Evolutionary conservation across 2,113 vertebrate species (phyloP).

Genomic region (Malaclemys terrapin): DNA sequence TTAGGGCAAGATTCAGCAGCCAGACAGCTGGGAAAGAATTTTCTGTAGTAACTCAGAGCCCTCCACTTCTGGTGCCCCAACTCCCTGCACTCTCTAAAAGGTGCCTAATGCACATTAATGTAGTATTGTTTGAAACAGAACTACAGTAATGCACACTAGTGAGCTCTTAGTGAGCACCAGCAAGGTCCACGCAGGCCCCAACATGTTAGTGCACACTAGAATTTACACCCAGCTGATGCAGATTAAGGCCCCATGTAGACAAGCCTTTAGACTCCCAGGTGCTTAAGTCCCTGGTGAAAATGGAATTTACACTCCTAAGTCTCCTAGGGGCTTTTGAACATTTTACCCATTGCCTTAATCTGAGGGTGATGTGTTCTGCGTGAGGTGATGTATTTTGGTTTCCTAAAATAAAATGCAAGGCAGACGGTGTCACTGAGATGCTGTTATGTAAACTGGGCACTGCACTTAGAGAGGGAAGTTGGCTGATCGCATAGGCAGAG

Average conservation of each 20-base stretch:
- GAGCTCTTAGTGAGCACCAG: neutral
- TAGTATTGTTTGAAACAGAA: too few species aligned
- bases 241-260: too few species aligned
- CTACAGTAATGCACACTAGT: too few species aligned
- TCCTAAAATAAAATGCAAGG: neutral
- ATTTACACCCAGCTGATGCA: too few species aligned
- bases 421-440: neutral
- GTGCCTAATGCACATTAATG: too few species aligned
- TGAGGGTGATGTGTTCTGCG: neutral
- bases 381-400: neutral
- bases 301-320: neutral
- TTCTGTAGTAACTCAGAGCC: too few species aligned
- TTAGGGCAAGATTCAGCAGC: too few species aligned
- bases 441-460: accelerated
- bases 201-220: too few species aligned
- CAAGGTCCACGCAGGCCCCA: neutral
- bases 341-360: neutral
- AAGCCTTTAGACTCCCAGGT: neutral
- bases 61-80: too few species aligned
- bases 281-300: neutral
- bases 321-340: neutral
- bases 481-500: neutral
- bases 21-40: too few species aligned
- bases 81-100: too few species aligned
- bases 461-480: neutral